These are phyloP conservation scores for Drosophila obscura DNA, from an alignment of 1,140 invertebrate genomes.

Conservation along the genomic window DNA sequence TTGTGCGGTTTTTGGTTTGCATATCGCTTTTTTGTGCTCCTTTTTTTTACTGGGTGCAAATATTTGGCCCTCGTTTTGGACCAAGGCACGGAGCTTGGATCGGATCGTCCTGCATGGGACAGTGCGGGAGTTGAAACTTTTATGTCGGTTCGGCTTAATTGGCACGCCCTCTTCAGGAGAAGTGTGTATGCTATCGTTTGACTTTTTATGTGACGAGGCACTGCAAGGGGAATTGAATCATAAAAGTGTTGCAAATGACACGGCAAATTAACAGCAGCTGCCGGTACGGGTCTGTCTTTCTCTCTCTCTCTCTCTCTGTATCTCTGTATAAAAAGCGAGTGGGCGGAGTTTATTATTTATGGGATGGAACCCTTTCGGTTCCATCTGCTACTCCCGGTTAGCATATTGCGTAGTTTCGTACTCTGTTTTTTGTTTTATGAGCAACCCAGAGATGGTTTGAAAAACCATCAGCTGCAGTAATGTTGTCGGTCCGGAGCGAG, in stretches of 20 bases:
- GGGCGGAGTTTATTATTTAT: conserved; percentile 56
- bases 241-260: conserved; percentile 78
- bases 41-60: conserved; percentile 39
- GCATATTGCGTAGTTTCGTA: conserved; percentile 68
- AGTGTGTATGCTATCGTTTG: conserved; percentile 45
- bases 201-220: conserved; percentile 42
- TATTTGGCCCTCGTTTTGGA: conserved; percentile 54
- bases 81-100: conserved; percentile 16
- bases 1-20: conserved; percentile 53
- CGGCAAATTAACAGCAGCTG: conserved; percentile 60
- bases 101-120: background rate
- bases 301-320: conserved; percentile 1
- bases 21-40: background rate
- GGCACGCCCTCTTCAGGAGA: conserved; percentile 33
- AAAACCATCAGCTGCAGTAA: conserved; percentile 73
- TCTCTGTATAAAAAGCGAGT: conserved; percentile 28
- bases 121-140: conserved; percentile 45
- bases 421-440: conserved; percentile 69
- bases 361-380: background rate
- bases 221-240: conserved; percentile 65
- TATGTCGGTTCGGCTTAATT: conserved; percentile 56
- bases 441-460: conserved; percentile 50
- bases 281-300: conserved; percentile 10
- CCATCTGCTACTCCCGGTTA: conserved; percentile 36
- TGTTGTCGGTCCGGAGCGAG: conserved; percentile 16